Conservation (phyloP, 1,140 invertebrate species). For the Platyscapa corneri region DNA sequence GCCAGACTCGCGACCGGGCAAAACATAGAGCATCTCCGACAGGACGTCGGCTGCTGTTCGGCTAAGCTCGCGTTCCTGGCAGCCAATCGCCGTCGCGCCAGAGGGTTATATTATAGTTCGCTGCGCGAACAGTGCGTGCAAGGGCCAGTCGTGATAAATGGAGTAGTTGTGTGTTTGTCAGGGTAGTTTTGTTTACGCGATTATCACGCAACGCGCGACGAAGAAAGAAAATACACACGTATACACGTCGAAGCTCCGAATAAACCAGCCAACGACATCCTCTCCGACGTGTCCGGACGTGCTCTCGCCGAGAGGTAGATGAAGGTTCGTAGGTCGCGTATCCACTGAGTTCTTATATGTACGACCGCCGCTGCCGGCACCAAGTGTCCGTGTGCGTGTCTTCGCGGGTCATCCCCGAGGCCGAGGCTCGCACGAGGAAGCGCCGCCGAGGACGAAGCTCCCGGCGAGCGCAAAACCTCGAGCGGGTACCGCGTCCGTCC, state of each 20-base stretch:
- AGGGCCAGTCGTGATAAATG: conserved; percentile 71
- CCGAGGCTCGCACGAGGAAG: background rate
- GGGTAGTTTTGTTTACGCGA: conserved; percentile 75
- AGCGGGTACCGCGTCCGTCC: background rate
- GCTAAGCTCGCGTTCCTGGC: background rate
- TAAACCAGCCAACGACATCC: background rate
- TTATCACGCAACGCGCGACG: conserved; percentile 66
- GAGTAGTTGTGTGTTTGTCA: conserved; percentile 72
- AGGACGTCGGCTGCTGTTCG: conserved; percentile 34
- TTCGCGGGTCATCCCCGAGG: background rate
- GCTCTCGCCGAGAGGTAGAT: conserved; percentile 73
- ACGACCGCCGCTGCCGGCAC: background rate
- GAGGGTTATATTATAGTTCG: conserved; percentile 21
- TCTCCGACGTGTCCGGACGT: conserved; percentile 48
- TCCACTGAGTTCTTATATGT: background rate
- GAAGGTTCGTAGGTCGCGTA: conserved; percentile 68
- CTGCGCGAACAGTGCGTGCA: conserved; percentile 61
- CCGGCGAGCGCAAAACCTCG: background rate
- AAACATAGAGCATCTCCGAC: background rate
- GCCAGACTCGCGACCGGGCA: background rate
- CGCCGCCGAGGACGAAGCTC: background rate
- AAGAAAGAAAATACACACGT: conserved; percentile 53
- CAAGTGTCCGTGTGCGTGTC: background rate
- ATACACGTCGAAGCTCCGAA: background rate
- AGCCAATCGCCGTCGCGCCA: background rate